Evolutionary conservation across 2,113 vertebrate species (phyloP).

Genomic region (Phyllopteryx taeniolatus): DNA sequence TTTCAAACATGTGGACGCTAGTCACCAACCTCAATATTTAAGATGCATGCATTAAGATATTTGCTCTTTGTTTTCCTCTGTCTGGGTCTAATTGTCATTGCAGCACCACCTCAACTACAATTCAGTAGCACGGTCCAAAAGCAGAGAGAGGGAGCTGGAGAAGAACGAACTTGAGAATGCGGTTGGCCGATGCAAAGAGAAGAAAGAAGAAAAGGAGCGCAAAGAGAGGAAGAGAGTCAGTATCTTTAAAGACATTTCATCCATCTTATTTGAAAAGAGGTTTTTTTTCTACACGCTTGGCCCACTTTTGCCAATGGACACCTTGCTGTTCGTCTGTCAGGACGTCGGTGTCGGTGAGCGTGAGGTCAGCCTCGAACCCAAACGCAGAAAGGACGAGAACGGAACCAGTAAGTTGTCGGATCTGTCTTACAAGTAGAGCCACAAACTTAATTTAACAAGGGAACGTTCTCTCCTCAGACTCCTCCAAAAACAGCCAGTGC

Average conservation of each 20-base stretch:
- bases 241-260: background rate
- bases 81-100: constrained; percentile 28
- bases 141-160: constrained; percentile 72
- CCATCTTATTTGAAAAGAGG: background rate
- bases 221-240: constrained; percentile 71
- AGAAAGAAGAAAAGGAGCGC: constrained; percentile 71
- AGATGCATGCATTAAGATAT: background rate
- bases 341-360: constrained; percentile 83
- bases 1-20: too few species aligned
- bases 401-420: constrained; percentile 80
- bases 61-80: background rate
- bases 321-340: constrained; percentile 55
- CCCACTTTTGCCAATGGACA: too few species aligned
- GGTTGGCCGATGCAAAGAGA: constrained; percentile 68
- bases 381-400: constrained; percentile 91
- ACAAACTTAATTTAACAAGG: background rate
- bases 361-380: constrained; percentile 82
- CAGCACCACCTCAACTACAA: constrained; percentile 71
- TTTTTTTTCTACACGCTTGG: background rate
- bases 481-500: constrained; percentile 92
- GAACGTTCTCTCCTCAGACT: constrained; percentile 65
- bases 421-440: background rate
- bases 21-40: background rate
- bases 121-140: constrained; percentile 69
- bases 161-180: constrained; percentile 67